Base-by-base conservation (phyloP, 2,888 invertebrate species). In the Noctua comes region DNA sequence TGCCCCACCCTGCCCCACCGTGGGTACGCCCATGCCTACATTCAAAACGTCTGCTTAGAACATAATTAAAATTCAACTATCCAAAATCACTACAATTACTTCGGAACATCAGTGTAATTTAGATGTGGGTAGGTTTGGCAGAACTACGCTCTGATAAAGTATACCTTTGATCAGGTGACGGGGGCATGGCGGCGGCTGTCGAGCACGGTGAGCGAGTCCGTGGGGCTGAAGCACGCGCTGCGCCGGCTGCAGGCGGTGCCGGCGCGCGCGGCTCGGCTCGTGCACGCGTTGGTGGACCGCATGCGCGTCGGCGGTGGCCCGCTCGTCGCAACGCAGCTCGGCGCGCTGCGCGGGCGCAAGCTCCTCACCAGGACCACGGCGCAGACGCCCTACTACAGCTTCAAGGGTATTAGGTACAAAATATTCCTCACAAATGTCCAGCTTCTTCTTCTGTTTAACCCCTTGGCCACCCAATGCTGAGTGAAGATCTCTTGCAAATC, bases 301-400 rank as follows among this genome's bases (percentile, higher is more conserved):
- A 96, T 97, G 95, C 92, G 97, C 18, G 97, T 97, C n/a, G 97
- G 97, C 48, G 97, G 97, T 24, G 97, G 97, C 8, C 97, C 97
- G 2, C 85, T 96, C 51, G 96, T 97, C 59, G 82, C 90, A 85
- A 96, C 96, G 6, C 90, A 92, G 74, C 90, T 95, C 2, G 97
- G 97, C 13, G 90, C 94, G 8, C 90, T 97, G 75, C 93, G 97
- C 7, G 97, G 97, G 0, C 92, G 97, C n/a, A 91, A 95, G 64
- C 93, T 97, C 1, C 89, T 95, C 18, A 94, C 97, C 1, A 92
- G 97, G 82, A 97, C 97, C 2, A 91, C 91, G 10, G 93, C 93
- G 16, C 96, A 95, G 85, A 95, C 93, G 2, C 94, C 95, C 0
- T 97, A 96, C 82, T 97, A 96, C 88, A 96, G 97, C 85, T 97